A percentile compares a stretch with the other conserved stretches of the same genome.
These are phyloP conservation scores for Xyrichtys novacula DNA, from an alignment of 2,797 vertebrate species.

Conservation along the genomic window DNA sequence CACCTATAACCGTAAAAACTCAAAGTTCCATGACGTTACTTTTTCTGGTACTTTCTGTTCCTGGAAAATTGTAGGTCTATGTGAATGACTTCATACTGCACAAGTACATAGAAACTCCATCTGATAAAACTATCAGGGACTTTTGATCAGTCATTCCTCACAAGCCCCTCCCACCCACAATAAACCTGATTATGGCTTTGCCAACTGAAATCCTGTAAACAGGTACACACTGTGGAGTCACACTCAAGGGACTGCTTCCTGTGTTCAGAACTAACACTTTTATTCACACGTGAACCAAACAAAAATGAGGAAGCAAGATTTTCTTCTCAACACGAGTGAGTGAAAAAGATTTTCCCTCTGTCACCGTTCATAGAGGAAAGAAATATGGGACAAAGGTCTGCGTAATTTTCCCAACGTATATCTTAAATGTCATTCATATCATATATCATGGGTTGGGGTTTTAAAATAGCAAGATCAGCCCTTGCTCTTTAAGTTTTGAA, in stretches of 20 bases:
- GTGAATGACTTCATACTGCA: conserved; percentile 28
- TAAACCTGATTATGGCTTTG: conserved; percentile 11
- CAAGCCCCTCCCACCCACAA: conserved; percentile 2
- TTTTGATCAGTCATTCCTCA: conserved; percentile 12
- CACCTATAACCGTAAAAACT: background rate
- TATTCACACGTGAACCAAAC: conserved; percentile 31
- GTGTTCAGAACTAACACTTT: conserved; percentile 5
- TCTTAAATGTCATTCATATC: background rate
- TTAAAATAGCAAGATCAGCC: background rate
- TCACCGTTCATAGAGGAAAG: background rate
- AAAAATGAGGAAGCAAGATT: conserved; percentile 26
- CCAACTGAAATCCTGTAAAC: conserved; percentile 8
- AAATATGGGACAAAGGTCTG: conserved; percentile 7
- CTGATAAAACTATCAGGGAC: conserved; percentile 2
- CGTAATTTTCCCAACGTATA: background rate
- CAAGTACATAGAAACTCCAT: background rate
- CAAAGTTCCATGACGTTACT: background rate
- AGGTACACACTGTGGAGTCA: conserved; percentile 3
- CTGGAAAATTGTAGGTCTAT: conserved; percentile 23
- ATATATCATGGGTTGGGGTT: background rate
- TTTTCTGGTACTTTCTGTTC: conserved; percentile 36
- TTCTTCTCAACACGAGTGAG: background rate
- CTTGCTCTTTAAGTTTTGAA: conserved; percentile 9
- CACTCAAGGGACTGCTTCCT: conserved; percentile 3
- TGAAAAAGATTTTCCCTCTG: background rate